phyloP scores from a whole-genome alignment of 1,140 invertebrate species.

The Bombus turneri region DNA sequence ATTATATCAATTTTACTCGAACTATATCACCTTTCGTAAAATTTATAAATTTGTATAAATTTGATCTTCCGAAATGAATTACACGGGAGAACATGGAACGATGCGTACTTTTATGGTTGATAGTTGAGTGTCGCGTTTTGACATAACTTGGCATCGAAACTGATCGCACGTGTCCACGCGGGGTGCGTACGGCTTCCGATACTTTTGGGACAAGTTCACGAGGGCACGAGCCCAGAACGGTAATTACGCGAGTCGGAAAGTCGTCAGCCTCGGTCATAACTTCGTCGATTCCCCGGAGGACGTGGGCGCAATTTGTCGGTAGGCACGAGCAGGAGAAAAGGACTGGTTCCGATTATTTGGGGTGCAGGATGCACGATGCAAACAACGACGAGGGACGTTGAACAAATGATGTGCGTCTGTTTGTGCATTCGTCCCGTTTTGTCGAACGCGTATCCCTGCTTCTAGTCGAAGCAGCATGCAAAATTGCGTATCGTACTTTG shows the following conservation, averaged over 20 bases:
- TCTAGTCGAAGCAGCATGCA: not conserved
- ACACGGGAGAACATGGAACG: no score
- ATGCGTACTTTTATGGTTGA: no score
- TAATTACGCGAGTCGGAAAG: constrained; percentile 79
- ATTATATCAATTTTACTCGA: no score
- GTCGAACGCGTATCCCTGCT: constrained; percentile 60
- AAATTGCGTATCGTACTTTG: constrained; percentile 30
- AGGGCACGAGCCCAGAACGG: constrained; percentile 71
- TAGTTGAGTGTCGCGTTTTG: not conserved
- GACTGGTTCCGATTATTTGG: constrained; percentile 74
- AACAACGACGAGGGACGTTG: constrained; percentile 67
- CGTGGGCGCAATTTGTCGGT: constrained; percentile 76
- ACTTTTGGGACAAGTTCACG: constrained; percentile 66
- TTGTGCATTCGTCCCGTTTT: constrained; percentile 65
- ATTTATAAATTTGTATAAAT: no score
- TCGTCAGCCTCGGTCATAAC: constrained; percentile 77
- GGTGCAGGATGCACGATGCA: constrained; percentile 72
- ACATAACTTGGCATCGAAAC: constrained; percentile 14
- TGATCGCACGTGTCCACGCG: constrained; percentile 36
- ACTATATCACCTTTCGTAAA: no score
- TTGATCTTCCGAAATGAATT: no score
- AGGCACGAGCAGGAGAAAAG: constrained; percentile 70
- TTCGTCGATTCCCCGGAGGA: constrained; percentile 73
- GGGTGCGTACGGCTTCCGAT: constrained; percentile 55
- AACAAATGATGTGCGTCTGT: constrained; percentile 73